Percentiles rank a stretch among this genome's conserved stretches.
phyloP scores from a whole-genome alignment of 2,113 vertebrate genomes.

The Brachyhypopomus occidentalis region DNA sequence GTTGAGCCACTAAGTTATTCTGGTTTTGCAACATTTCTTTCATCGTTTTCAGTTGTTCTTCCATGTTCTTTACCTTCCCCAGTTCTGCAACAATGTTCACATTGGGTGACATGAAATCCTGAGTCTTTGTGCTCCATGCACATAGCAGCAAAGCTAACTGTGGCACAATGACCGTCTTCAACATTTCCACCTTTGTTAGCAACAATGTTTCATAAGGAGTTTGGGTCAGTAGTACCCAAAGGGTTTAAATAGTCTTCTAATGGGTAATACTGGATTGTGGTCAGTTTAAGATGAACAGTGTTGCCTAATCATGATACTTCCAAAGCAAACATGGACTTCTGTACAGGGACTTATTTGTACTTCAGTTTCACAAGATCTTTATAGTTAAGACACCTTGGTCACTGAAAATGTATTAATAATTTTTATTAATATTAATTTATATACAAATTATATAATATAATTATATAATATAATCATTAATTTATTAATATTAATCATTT shows the following conservation, averaged over 20 bases:
- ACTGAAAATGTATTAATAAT: too few species aligned
- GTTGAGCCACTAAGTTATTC: neutral
- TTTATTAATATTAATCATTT: too few species aligned
- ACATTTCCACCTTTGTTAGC: neutral
- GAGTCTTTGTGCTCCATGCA: neutral
- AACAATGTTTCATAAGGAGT: neutral
- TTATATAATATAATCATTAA: too few species aligned
- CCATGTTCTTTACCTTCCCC: slow-evolving; percentile 21
- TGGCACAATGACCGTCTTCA: neutral
- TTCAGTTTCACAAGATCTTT: neutral
- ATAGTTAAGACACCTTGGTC: too few species aligned
- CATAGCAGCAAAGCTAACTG: slow-evolving; percentile 22
- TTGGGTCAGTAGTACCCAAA: neutral
- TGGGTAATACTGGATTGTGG: neutral
- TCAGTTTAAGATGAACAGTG: too few species aligned
- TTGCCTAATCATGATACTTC: neutral
- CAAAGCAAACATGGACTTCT: neutral
- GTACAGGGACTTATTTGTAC: neutral
- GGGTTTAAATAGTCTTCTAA: neutral
- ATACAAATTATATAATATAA: too few species aligned
- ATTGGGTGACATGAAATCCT: neutral
- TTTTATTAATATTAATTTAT: too few species aligned
- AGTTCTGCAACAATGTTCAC: slow-evolving; percentile 25
- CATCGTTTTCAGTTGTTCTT: slow-evolving; percentile 1
- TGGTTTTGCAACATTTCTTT: slow-evolving; percentile 1